Percentiles rank a stretch among this genome's conserved stretches.
Evolutionary conservation across 2,888 invertebrate species (phyloP).

Genomic region (Trissolcus japonicus): DNA sequence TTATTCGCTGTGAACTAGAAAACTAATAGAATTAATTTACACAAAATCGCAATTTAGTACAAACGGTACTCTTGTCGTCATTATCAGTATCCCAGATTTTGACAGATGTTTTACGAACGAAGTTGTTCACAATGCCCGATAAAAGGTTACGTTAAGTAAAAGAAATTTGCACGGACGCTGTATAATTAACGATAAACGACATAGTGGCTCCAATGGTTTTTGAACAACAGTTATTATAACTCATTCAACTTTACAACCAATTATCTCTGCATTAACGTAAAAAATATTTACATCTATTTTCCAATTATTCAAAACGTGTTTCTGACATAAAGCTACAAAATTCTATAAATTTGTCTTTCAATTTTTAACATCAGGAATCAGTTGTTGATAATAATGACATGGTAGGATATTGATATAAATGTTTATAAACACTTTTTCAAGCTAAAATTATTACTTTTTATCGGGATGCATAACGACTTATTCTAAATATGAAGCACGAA

Average conservation of each 20-base stretch:
- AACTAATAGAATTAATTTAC: constrained; percentile 36
- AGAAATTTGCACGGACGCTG: constrained; percentile 5
- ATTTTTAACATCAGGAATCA: too few relatives aligned
- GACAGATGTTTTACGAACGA: constrained; percentile 28
- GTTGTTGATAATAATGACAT: too few relatives aligned
- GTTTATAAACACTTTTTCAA: background rate
- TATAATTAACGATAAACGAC: constrained; percentile 27
- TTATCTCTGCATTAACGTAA: constrained; percentile 37
- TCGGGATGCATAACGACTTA: background rate
- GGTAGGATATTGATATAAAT: too few relatives aligned
- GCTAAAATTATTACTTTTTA: background rate
- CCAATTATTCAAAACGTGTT: constrained; percentile 19
- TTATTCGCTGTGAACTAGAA: constrained; percentile 18
- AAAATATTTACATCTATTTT: constrained; percentile 20
- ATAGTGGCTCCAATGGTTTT: constrained; percentile 22
- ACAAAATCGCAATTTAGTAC: constrained; percentile 9
- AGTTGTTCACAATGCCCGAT: constrained; percentile 17
- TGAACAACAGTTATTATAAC: constrained; percentile 32
- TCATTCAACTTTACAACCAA: constrained; percentile 32
- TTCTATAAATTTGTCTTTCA: background rate
- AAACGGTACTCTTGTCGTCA: constrained; percentile 9
- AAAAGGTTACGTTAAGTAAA: constrained; percentile 21
- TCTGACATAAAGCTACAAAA: background rate
- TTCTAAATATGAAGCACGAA: constrained; percentile 8
- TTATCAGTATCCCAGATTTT: constrained; percentile 16